Percentiles rank a stretch among this genome's conserved stretches.
These are phyloP conservation scores for Stenotaenia linearis DNA, from an alignment of 2,888 invertebrate genomes.

Conservation along the genomic window DNA sequence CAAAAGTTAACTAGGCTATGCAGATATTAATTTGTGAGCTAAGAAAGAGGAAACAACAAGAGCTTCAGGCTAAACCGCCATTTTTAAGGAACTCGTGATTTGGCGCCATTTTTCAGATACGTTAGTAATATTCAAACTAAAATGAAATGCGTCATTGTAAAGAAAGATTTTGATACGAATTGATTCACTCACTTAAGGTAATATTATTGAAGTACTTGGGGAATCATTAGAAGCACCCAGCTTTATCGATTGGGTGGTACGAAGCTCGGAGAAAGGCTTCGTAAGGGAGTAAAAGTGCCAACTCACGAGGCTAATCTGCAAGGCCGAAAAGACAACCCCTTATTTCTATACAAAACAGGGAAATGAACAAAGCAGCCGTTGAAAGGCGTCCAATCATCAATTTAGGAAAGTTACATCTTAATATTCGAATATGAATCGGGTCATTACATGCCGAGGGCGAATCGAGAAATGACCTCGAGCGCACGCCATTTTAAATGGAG, in stretches of 20 bases:
- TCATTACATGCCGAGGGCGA: neutral
- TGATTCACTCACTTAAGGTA: constrained; percentile 7
- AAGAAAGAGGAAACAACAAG: no score
- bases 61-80: neutral
- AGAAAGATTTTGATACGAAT: neutral
- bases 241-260: neutral
- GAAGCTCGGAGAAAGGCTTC: neutral
- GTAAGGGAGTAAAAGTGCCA: constrained; percentile 24
- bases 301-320: constrained; percentile 30
- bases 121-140: neutral
- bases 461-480: neutral
- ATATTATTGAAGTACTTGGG: constrained; percentile 21
- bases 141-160: neutral
- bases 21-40: no score
- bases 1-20: no score
- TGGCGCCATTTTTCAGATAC: no score
- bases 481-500: neutral
- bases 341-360: constrained; percentile 6
- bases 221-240: constrained; percentile 18
- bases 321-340: constrained; percentile 19
- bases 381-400: constrained; percentile 31
- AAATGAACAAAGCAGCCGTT: constrained; percentile 26
- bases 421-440: neutral
- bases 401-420: constrained; percentile 29
- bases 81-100: no score